Evolutionary conservation across 1,140 invertebrate species (phyloP).

Genomic region (Cydia pomonella): DNA sequence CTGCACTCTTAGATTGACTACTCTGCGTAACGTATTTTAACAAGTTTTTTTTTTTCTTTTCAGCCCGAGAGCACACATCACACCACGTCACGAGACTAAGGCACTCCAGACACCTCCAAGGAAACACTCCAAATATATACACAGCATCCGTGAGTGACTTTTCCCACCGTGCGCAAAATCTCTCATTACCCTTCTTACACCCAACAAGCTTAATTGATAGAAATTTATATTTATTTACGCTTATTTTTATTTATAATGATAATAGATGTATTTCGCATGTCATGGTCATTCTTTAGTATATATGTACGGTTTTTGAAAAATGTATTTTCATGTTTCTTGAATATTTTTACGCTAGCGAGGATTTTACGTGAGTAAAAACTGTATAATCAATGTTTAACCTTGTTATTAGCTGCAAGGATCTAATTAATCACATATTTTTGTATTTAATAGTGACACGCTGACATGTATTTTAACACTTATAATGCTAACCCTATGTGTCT

Average conservation of each 20-base stretch:
- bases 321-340: not conserved
- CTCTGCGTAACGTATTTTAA: no score
- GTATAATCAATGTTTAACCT: not conserved
- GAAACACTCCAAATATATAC: slow-evolving; percentile 59
- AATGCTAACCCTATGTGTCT: slow-evolving; percentile 11
- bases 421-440: slow-evolving; percentile 1
- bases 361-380: slow-evolving; percentile 10
- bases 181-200: slow-evolving; percentile 46
- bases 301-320: slow-evolving; percentile 16
- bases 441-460: slow-evolving; percentile 15
- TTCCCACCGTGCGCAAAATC: slow-evolving; percentile 42
- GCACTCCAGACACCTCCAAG: slow-evolving; percentile 71
- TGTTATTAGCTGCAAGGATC: slow-evolving; percentile 3
- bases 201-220: slow-evolving; percentile 67
- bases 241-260: slow-evolving; percentile 53
- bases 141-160: slow-evolving; percentile 64
- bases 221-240: slow-evolving; percentile 67
- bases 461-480: slow-evolving; percentile 9
- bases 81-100: slow-evolving; percentile 72
- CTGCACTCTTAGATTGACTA: no score
- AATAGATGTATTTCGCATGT: slow-evolving; percentile 33
- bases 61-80: slow-evolving; percentile 67
- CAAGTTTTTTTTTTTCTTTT: slow-evolving; percentile 48
- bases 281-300: slow-evolving; percentile 2
- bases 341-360: slow-evolving; percentile 13